Evolutionary conservation across 1,140 invertebrate genomes (phyloP), one percentile per base, ranked within the genome.

Genomic region (Ostrea edulis): DNA sequence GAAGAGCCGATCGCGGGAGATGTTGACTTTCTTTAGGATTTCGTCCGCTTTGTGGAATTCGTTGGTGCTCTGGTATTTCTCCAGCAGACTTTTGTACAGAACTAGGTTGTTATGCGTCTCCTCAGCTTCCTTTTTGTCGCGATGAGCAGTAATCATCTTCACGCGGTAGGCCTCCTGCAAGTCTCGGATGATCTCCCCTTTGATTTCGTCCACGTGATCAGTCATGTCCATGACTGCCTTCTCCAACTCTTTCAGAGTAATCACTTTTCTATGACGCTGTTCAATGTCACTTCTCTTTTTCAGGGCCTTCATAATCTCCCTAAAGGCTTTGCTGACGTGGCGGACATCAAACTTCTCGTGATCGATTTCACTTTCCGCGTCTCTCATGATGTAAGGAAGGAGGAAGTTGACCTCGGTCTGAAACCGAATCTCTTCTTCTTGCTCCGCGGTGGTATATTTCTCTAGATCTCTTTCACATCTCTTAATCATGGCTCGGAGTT

Each of bases 141-240:
- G 77, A n/a, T 86, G 25, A 17, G 29, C 22, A 9, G 68, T 52
- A 71, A 89, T 77, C 54, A 35, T 71, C 53, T 89, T 86, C 22
- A 62, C 55, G 51, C 35, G 44, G 82, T 84, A 89, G 3, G 88
- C 85, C 17, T 83, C 85, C 55, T 89, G 81, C 2, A 89, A 84
- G 29, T 89, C 85, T 35, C 62, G 65, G 11, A 86, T 77, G 29
- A 89, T 77, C 20, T 89, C 88, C 20, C 68, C 51, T 58, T 83
- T 86, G 29, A 89, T 85, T 35, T 58, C 55, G 52, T 86, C 85
- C 12, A 89, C 88, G 53, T 77, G 44, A 44, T 71, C 62, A n/a
- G 85, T 52, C 88, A 86, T 89, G 20, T 62, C 82, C 11, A n/a
- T 35, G 14, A 29, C 51, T 8, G 88, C 77, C 17, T 35, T 17